Base-by-base conservation (phyloP, 2,113 vertebrate genomes). In the Heptranchias perlo region DNA sequence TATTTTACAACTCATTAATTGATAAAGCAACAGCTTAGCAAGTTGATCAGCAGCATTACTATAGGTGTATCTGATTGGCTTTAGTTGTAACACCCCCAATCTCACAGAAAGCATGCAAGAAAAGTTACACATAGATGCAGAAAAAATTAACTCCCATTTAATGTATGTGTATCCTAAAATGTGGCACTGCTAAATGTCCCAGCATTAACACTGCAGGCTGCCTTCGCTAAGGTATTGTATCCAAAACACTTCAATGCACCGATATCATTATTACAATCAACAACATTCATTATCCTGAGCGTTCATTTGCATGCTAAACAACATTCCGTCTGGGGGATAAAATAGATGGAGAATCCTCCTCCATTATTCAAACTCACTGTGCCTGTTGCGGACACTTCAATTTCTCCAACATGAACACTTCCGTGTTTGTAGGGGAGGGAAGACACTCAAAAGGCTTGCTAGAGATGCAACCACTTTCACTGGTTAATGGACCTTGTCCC, bases 371-470 rank as follows among this genome's bases (percentile, higher is more conserved):
- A 69, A 67, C 49, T 69, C 39, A 49, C 47, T 49, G 1, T 95
- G 94, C 94, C 65, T 95, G 44, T 14, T 69, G 28, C 18, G 23
- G 64, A 52, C 94, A 69, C 44, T 95, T 95, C 94, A 95, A 69
- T 95, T 95, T 95, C 23, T 95, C 69, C 23, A 65, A 69, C 64
- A 95, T 95, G 92, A 95, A 49, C 94, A 95, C 25, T 49, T 95
- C 44, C 65, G 47, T 69, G 25, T 95, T 95, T 47, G 69, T 49
- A 69, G 64, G 31, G 65, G 44, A 69, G 64, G 64, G 13, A 65
- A 69, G 92, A 44, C 18, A 65, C 23, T 94, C 62, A 47, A 94
- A n/a, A 44, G 25, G 44, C 94, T 69, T 69, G 10, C 23, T 0
- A 35, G 25, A 52, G 44, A 69, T 49, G 93, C 69, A 95, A 69